Percentiles rank a stretch among this genome's conserved stretches.
phyloP scores from a whole-genome alignment of 2,797 vertebrate genomes.

The Pseudomugil gertrudae region DNA sequence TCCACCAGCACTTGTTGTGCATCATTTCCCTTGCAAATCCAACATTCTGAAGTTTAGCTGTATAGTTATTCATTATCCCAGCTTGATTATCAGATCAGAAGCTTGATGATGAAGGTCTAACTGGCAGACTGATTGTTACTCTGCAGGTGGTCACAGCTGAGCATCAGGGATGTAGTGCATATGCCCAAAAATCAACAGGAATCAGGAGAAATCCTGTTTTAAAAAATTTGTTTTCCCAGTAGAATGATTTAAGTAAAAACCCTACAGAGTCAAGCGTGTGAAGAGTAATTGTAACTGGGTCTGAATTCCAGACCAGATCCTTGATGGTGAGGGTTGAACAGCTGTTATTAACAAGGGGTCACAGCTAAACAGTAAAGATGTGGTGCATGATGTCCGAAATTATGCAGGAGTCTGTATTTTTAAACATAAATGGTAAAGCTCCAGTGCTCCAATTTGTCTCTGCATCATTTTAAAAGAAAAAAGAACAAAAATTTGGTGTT shows the following conservation, averaged over 20 bases:
- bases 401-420: conserved; percentile 2
- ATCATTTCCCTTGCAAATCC: conserved; percentile 40
- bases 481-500: conserved; percentile 5
- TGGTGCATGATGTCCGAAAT: conserved; percentile 2
- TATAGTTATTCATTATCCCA: conserved; percentile 54
- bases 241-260: neutral
- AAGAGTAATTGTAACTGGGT: neutral
- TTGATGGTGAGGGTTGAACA: conserved; percentile 38
- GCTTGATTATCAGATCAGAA: conserved; percentile 61
- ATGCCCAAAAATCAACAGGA: conserved; percentile 23
- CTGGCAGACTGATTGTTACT: conserved; percentile 49
- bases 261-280: neutral
- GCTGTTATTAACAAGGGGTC: conserved; percentile 46
- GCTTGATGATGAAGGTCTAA: conserved; percentile 43
- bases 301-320: conserved; percentile 42
- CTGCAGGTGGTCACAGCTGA: conserved; percentile 42
- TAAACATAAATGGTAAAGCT: neutral
- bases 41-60: conserved; percentile 32
- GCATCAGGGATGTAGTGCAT: conserved; percentile 19
- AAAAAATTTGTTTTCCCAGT: neutral
- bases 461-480: no score
- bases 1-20: conserved; percentile 31
- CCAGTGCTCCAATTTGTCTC: neutral
- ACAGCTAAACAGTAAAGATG: conserved; percentile 35
- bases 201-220: conserved; percentile 35